These are phyloP conservation scores for Semnornis frantzii DNA, from an alignment of 2,113 vertebrate genomes.

Conservation along the genomic window DNA sequence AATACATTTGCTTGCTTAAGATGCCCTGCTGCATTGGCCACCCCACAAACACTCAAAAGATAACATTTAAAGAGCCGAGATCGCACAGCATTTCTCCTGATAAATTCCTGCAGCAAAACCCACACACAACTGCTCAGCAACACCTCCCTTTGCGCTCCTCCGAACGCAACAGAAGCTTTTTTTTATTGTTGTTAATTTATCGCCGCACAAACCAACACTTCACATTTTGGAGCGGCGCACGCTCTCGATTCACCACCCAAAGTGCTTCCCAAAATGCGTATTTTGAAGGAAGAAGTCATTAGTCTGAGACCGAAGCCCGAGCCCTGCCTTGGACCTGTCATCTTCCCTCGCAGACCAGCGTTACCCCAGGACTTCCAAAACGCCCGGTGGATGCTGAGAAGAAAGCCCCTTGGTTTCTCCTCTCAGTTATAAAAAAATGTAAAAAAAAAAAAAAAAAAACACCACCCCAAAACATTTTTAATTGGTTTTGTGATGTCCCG, in stretches of 20 bases:
- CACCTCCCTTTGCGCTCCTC: background rate
- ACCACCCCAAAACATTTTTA: background rate
- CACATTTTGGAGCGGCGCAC: background rate
- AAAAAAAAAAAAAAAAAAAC: too few species aligned
- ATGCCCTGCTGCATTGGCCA: background rate
- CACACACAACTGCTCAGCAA: constrained; percentile 2
- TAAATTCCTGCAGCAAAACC: constrained; percentile 59
- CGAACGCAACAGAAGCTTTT: background rate
- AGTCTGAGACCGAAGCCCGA: background rate
- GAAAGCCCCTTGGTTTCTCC: background rate
- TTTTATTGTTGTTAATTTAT: background rate
- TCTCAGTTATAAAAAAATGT: background rate
- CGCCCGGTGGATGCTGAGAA: background rate
- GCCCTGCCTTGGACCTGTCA: background rate
- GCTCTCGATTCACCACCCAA: background rate
- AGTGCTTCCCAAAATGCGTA: background rate
- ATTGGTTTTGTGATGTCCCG: background rate
- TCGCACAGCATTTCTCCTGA: constrained; percentile 21
- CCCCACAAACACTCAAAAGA: background rate
- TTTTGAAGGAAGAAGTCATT: background rate
- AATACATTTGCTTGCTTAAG: background rate
- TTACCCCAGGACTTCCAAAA: background rate
- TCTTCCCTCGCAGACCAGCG: background rate
- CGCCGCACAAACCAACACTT: background rate
- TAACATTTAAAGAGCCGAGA: background rate